Base-by-base conservation (phyloP, 2,797 vertebrate genomes). In the Pogoniulus pusillus region DNA sequence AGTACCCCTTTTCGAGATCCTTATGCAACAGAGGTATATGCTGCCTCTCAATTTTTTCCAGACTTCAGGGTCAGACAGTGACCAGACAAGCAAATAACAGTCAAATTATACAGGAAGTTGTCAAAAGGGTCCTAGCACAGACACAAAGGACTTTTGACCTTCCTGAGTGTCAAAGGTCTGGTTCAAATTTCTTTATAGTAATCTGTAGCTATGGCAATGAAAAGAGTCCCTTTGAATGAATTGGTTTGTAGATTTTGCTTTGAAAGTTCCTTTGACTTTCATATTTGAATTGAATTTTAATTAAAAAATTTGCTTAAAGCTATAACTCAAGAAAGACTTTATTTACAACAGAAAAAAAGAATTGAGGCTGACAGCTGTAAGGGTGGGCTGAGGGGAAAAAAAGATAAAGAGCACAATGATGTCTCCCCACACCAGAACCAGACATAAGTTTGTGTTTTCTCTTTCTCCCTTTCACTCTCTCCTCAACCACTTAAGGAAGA, bases 91-190 rank as follows among this genome's bases (percentile, higher is more conserved):
- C 97, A 97, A 98, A 98, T 98, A 98, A 97, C 95, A 97, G 97
- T 96, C 95, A 97, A 97, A 97, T 97, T 97, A 97, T 97, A 94
- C 97, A 98, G 98, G 98, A 98, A 98, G 97, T 98, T 97, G 96
- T 97, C 97, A 98, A 98, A 98, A 97, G 96, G 93, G 94, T 97
- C 97, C 95, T 96, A 97, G 98, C 96, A 96, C 76, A 97, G 97
- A 91, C 95, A 94, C 92, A 93, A 85, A 96, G 95, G 94, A 98
- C 98, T 98, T 97, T 77, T 98, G 97, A 97, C 97, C 98, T 97
- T 93, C 89, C 84, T 95, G 78, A 90, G 95, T 96, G 97, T 97
- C 97, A 97, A 96, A 97, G 97, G 98, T 98, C 98, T 97, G 98
- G 98, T 98, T 98, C 97, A 98, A 98, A 97, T 98, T 98, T 98